Percentiles rank a stretch among this genome's conserved stretches.
Conservation (phyloP, 2,888 invertebrate genomes). For the Onthophagus sagittarius region DNA sequence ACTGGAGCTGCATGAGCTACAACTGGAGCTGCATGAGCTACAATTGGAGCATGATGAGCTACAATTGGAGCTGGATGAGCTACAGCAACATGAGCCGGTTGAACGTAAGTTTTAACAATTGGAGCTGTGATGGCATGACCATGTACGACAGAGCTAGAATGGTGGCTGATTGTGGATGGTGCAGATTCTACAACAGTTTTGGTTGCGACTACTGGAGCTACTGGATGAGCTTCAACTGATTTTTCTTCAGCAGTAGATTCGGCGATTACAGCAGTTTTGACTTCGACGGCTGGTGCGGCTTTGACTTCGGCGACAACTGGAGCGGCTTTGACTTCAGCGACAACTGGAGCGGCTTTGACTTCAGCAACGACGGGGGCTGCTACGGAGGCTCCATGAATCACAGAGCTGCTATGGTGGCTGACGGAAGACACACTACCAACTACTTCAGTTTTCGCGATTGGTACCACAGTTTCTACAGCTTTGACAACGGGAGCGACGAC, state of each 20-base stretch:
- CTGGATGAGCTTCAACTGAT: constrained; percentile 2
- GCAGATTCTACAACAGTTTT: constrained; percentile 19
- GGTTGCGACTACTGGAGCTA: constrained; percentile 12
- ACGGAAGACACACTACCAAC: constrained; percentile 40
- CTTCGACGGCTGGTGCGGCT: constrained; percentile 12
- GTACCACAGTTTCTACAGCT: constrained; percentile 10
- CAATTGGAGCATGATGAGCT: constrained; percentile 4
- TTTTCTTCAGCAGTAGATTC: constrained; percentile 13
- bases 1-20: constrained; percentile 45
- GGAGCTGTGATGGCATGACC: constrained; percentile 16
- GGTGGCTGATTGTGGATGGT: constrained; percentile 17
- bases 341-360: constrained; percentile 36
- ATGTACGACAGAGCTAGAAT: constrained; percentile 18
- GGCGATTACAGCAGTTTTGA: constrained; percentile 15
- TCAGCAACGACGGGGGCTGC: constrained; percentile 31
- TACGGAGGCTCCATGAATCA: constrained; percentile 30
- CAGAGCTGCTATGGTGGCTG: constrained; percentile 34
- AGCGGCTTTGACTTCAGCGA: constrained; percentile 29
- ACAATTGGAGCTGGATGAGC: constrained; percentile 9
- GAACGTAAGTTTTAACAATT: constrained; percentile 9
- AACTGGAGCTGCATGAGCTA: constrained; percentile 34
- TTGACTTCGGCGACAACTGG: constrained; percentile 16
- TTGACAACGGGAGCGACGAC: constrained; percentile 17
- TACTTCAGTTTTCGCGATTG: constrained; percentile 12
- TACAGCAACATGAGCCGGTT: constrained; percentile 7